A percentile compares a stretch with the other conserved stretches of the same genome.
These are phyloP conservation scores for Cheirogaleus medius DNA, from an alignment of 2,113 vertebrate genomes.

Conservation along the genomic window DNA sequence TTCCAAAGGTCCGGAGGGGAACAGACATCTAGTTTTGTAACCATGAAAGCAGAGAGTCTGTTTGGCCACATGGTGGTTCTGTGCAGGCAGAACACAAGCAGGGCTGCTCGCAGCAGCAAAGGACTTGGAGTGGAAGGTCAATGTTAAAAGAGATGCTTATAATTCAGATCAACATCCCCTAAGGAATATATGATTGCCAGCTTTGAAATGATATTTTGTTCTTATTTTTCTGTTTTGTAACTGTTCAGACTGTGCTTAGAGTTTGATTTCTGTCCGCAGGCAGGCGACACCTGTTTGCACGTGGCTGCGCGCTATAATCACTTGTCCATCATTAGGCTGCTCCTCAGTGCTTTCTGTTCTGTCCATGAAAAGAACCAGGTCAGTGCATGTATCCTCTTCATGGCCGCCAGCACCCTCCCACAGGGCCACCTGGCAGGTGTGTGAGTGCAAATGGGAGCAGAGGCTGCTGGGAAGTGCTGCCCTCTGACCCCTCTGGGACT, in stretches of 20 bases:
- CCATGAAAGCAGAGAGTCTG: background rate
- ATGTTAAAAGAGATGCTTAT: background rate
- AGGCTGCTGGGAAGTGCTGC: background rate
- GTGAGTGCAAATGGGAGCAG: background rate
- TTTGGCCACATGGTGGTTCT: background rate
- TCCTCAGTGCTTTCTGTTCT: constrained; percentile 97
- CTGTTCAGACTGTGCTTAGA: constrained; percentile 69
- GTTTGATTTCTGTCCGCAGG: constrained; percentile 88
- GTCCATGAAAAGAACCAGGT: constrained; percentile 97
- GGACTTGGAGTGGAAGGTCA: background rate
- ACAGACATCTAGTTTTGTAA: background rate
- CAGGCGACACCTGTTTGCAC: constrained; percentile 96
- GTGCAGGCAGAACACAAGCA: background rate
- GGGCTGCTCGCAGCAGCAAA: background rate
- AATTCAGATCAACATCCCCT: background rate
- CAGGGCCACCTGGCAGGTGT: background rate
- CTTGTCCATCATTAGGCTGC: constrained; percentile 91
- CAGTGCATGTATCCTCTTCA: constrained; percentile 83
- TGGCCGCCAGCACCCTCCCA: constrained; percentile 36
- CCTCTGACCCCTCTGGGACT: background rate
- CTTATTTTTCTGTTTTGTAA: constrained; percentile 7
- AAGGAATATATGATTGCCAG: background rate
- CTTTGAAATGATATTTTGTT: background rate
- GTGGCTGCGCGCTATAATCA: constrained; percentile 97
- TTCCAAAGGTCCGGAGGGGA: background rate